Evolutionary conservation across 2,888 invertebrate genomes (phyloP), one percentile per base, ranked within the genome.

Genomic region (Drosophila prostipennis): DNA sequence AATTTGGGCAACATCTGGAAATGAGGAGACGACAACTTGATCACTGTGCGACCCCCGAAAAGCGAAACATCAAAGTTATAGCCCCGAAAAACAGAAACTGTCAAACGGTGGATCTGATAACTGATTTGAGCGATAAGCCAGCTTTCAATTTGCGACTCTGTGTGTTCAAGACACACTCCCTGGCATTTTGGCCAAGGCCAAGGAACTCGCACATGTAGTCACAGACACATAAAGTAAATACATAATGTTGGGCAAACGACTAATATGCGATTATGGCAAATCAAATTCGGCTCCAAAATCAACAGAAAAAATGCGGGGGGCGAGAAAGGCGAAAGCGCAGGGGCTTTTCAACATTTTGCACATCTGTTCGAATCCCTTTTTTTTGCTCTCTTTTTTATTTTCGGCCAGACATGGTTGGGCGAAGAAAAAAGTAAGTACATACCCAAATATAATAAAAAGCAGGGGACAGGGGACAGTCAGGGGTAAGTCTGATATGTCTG

Each of bases 231-330:
- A 81, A 87, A 79, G 72, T 75, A 79, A 82, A 81, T 78, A 82
- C 75, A 74, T 71, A 82, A 79, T 74, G 68, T 74, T 73, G 87
- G 77, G 74, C 79, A 87, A 82, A 82, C 80, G 83, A 79, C 88
- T 88, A 82, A 83, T 83, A 85, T 82, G 80, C 83, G 86, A 83
- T 83, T 88, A 88, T 82, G 80, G 89, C 74, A 86, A 84, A 83
- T 86, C 87, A 80, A 83, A 80, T 83, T 71, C 73, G 46, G 70
- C 68, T 72, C 72, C 56, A 79, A 70, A 82, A 69, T 71, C 82
- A 82, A 82, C 78, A 84, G 69, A 40, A 29, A 29, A 29, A 7
- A 7, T 29, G 1, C 7, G 7, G 29, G 26, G 16, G 36, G 16
- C n/a, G 37, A 29, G 3, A 29, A 29, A 29, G 34, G 36, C 32